Conservation (phyloP, 2,113 vertebrate genomes). For the Xenopus laevis region DNA sequence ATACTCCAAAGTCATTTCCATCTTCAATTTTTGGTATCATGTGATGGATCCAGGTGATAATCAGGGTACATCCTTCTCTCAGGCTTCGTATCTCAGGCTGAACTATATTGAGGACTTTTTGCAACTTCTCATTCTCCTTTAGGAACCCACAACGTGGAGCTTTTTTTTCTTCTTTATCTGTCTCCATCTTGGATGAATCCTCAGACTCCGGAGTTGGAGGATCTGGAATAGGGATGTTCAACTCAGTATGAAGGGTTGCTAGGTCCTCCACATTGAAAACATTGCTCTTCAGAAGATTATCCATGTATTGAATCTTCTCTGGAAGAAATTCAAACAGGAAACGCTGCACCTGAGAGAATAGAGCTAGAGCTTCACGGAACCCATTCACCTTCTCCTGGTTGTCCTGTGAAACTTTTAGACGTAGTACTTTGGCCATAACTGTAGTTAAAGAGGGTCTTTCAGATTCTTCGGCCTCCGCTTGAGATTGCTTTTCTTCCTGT, state of each 20-base stretch:
- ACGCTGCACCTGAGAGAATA: constrained; percentile 78
- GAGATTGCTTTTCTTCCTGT: background rate
- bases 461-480: background rate
- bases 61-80: constrained; percentile 72
- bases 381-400: constrained; percentile 35
- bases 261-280: constrained; percentile 68
- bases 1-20: constrained; percentile 88
- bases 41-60: constrained; percentile 81
- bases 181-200: constrained; percentile 75
- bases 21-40: constrained; percentile 87
- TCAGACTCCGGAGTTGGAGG: constrained; percentile 80
- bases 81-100: constrained; percentile 79
- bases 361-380: too few relatives aligned
- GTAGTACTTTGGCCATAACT: constrained; percentile 14
- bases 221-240: constrained; percentile 87
- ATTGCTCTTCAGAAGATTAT: constrained; percentile 68
- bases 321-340: constrained; percentile 74
- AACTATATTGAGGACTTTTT: constrained; percentile 63
- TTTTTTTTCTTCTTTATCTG: constrained; percentile 76
- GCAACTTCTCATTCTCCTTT: constrained; percentile 73
- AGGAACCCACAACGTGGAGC: constrained; percentile 83
- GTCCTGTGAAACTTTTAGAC: constrained; percentile 13
- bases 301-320: constrained; percentile 71
- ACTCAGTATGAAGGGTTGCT: constrained; percentile 64
- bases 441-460: background rate